Conservation (phyloP, 1,140 invertebrate species). For the Macrosteles quadrilineatus region DNA sequence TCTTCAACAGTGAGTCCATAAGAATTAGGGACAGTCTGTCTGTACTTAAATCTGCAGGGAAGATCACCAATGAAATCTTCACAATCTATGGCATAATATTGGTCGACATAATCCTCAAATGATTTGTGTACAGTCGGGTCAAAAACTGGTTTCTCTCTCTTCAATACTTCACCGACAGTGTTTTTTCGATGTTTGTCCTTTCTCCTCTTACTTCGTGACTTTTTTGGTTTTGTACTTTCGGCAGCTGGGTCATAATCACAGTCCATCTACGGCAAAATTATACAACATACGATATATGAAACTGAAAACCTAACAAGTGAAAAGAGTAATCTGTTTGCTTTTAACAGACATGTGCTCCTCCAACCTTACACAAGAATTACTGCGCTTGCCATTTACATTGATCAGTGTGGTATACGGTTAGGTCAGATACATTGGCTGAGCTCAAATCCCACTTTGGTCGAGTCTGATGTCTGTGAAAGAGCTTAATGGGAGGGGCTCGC, state of each 20-base stretch:
- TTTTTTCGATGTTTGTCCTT: constrained; percentile 42
- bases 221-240: constrained; percentile 36
- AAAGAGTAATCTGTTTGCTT: no score
- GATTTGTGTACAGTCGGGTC: constrained; percentile 72
- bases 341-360: no score
- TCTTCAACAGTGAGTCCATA: constrained; percentile 92
- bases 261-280: constrained; percentile 34
- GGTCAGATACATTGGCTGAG: no score
- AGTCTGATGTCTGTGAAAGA: no score
- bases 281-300: background rate
- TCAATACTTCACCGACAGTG: constrained; percentile 68
- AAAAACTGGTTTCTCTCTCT: constrained; percentile 61
- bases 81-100: constrained; percentile 92
- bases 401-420: no score
- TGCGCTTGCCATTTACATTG: no score
- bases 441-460: no score
- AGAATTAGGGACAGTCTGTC: constrained; percentile 83
- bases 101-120: constrained; percentile 88
- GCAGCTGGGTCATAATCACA: constrained; percentile 28
- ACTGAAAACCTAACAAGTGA: constrained; percentile 4
- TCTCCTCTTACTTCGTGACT: constrained; percentile 58
- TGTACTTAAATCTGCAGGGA: constrained; percentile 92
- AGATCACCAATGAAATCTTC: constrained; percentile 92
- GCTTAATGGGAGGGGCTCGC: no score
- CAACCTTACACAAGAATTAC: no score